Evolutionary conservation across 1,140 invertebrate species (phyloP), one percentile per base, ranked within the genome.

Genomic region (Limonius californicus): DNA sequence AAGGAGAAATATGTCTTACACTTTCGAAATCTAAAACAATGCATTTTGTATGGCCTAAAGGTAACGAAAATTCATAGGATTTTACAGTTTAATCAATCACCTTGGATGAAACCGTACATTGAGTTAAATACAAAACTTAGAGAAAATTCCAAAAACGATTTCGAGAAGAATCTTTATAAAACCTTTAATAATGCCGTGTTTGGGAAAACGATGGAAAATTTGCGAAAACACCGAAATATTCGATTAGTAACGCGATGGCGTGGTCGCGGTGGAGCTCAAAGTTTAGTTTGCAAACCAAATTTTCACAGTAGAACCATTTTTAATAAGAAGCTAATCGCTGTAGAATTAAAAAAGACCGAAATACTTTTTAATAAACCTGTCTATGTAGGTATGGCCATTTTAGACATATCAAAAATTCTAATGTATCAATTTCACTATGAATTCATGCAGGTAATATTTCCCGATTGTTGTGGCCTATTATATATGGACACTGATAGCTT

Each of bases 81-180:
- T 57, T 71, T 81, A 66, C 65, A 74, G 73, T 83, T 85, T 70
- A 71, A 78, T 23, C 81, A 84, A 77, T 72, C 68, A 32, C 23
- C 65, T 63, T 83, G 77, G 77, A 64, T 83, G 21, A 73, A 78
- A 67, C 54, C 68, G 0, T 81, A 78, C 60, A 78, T 78, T 20
- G 73, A 78, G 18, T 59, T 76, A 11, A 79, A 79, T 69, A 79
- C 73, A 8, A 14, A 69, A 0, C 43, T 66, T 9, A 23, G 63
- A 35, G n/a, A n/a, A 11, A 15, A 65, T 30, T 74, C 79, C 12
- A 75, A 57, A 57, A 77, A 74, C 66, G 66, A 74, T 8, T 82
- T 81, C 74, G 79, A 81, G 71, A 79, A 79, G 69, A 75, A 80
- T 69, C 79, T 82, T 67, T 82, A 71, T 61, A 82, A 82, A 70